phyloP scores from a whole-genome alignment of 2,888 invertebrate species.

The Amaurobius ferox region DNA sequence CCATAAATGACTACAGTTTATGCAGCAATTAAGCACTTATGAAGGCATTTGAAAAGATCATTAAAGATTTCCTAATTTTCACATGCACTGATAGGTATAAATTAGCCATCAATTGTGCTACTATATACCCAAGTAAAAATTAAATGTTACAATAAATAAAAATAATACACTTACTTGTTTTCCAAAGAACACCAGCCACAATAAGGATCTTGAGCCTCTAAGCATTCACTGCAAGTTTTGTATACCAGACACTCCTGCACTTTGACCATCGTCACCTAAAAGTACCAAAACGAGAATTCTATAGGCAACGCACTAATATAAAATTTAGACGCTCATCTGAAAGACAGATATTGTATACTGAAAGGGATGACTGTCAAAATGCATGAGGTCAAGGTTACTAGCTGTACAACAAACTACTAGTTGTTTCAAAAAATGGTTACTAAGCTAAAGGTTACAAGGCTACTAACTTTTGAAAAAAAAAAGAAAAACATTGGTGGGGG shows the following conservation, averaged over 20 bases:
- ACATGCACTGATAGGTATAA: too few relatives aligned
- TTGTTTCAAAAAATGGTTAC: too few relatives aligned
- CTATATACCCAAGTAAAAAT: too few relatives aligned
- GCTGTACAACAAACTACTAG: constrained; percentile 19
- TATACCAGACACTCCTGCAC: constrained; percentile 95
- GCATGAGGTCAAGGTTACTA: constrained; percentile 54
- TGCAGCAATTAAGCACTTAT: too few relatives aligned
- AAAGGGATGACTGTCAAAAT: constrained; percentile 57
- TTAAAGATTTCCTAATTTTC: too few relatives aligned
- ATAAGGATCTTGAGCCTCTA: constrained; percentile 96
- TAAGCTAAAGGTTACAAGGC: too few relatives aligned
- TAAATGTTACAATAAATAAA: too few relatives aligned
- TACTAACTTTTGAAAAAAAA: too few relatives aligned
- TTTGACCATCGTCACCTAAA: constrained; percentile 89
- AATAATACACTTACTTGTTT: constrained; percentile 84
- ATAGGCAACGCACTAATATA: constrained; percentile 23
- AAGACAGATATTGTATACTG: neutral
- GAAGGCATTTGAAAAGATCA: too few relatives aligned
- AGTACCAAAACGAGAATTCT: constrained; percentile 57
- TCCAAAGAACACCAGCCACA: constrained; percentile 98
- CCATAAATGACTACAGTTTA: too few relatives aligned
- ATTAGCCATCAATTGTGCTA: too few relatives aligned
- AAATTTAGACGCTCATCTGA: constrained; percentile 14
- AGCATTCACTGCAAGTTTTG: constrained; percentile 92
- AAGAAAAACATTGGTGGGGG: too few relatives aligned